Evolutionary conservation across 2,113 vertebrate genomes (phyloP).

Genomic region (Rhineura floridana): DNA sequence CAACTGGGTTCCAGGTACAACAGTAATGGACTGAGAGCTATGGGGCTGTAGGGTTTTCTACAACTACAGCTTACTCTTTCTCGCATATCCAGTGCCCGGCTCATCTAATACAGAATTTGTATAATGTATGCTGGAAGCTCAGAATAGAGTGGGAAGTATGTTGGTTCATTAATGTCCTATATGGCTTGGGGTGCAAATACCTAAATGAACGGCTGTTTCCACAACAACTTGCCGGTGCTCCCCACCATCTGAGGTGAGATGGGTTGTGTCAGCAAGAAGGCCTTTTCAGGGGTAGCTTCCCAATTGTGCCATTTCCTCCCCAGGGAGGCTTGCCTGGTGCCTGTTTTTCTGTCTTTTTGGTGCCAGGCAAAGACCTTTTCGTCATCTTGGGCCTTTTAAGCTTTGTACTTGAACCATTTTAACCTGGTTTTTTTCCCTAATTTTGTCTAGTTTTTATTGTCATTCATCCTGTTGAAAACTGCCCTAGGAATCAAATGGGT

Average conservation of each 20-base stretch:
- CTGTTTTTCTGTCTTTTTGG: no score
- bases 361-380: neutral
- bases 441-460: neutral
- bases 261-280: no score
- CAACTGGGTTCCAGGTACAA: neutral
- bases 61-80: neutral
- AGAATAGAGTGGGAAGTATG: no score
- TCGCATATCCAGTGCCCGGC: neutral
- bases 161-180: no score
- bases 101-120: neutral
- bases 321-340: no score
- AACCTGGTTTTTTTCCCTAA: neutral
- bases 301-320: no score
- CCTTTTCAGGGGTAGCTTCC: no score
- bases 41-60: neutral
- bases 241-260: no score
- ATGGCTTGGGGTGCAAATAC: no score
- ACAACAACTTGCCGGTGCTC: no score
- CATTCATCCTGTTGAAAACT: neutral
- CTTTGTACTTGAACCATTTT: neutral
- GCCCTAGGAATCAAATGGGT: neutral
- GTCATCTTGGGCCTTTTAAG: neutral
- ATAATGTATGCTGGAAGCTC: no score
- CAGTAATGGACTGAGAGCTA: neutral
- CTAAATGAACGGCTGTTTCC: no score